A percentile compares a stretch with the other conserved stretches of the same genome.
Evolutionary conservation across 2,113 vertebrate genomes (phyloP).

Genomic region (Guaruba guarouba): DNA sequence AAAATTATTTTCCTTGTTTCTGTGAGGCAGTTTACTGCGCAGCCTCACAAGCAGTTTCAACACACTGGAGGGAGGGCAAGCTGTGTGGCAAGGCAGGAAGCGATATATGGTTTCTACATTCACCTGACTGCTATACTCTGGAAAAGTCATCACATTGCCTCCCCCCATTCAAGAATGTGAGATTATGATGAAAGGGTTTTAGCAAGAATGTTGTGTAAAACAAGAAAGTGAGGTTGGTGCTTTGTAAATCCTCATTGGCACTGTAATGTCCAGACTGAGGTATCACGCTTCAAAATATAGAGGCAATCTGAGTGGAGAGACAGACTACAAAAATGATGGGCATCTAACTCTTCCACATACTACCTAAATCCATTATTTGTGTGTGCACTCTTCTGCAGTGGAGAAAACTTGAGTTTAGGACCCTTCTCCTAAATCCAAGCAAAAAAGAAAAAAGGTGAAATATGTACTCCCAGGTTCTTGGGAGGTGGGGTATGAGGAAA

Average conservation of each 20-base stretch:
- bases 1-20: background rate
- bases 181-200: background rate
- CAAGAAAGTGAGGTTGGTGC: background rate
- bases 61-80: background rate
- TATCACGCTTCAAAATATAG: background rate
- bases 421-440: background rate
- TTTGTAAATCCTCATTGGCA: background rate
- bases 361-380: background rate
- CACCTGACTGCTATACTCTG: background rate
- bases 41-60: background rate
- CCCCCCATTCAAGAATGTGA: background rate
- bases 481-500: background rate
- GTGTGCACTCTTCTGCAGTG: background rate
- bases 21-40: background rate
- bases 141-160: background rate
- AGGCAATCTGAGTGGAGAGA: background rate
- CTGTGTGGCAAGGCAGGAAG: background rate
- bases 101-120: fast-evolving
- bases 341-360: background rate
- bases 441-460: background rate
- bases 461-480: background rate
- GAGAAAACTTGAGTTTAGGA: background rate
- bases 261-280: background rate
- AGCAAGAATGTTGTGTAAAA: background rate
- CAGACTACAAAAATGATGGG: background rate